phyloP scores from a whole-genome alignment of 2,797 vertebrate genomes.

The Serranus cabrilla region DNA sequence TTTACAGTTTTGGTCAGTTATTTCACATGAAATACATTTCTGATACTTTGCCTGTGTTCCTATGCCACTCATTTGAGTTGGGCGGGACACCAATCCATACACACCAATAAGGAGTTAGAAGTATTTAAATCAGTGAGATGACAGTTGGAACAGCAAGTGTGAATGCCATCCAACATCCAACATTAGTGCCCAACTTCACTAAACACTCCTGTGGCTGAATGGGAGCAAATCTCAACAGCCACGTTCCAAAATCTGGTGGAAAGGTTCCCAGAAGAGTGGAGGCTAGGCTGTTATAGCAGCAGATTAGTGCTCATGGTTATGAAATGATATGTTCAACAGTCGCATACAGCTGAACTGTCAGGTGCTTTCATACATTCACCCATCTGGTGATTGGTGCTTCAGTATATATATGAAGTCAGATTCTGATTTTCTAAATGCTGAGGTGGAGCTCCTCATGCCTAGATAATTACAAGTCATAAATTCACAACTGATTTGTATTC shows the following conservation, averaged over 20 bases:
- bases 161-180: too few relatives aligned
- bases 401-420: not conserved
- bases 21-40: not conserved
- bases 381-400: not conserved
- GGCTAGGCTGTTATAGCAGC: not conserved
- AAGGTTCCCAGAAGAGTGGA: not conserved
- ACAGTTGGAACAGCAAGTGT: not conserved
- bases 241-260: not conserved
- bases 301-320: not conserved
- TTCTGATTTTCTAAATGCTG: not conserved
- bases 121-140: not conserved
- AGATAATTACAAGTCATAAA: not conserved
- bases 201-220: not conserved
- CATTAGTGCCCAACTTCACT: too few relatives aligned
- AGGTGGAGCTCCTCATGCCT: not conserved
- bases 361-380: not conserved
- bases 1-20: too few relatives aligned
- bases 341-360: not conserved
- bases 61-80: too few relatives aligned
- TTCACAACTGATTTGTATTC: slow-evolving; percentile 44
- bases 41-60: not conserved
- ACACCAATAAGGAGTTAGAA: not conserved
- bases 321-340: not conserved
- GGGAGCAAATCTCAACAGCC: not conserved
- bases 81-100: too few relatives aligned